phyloP scores from a whole-genome alignment of 2,797 vertebrate species.

The Martes flavigula region DNA sequence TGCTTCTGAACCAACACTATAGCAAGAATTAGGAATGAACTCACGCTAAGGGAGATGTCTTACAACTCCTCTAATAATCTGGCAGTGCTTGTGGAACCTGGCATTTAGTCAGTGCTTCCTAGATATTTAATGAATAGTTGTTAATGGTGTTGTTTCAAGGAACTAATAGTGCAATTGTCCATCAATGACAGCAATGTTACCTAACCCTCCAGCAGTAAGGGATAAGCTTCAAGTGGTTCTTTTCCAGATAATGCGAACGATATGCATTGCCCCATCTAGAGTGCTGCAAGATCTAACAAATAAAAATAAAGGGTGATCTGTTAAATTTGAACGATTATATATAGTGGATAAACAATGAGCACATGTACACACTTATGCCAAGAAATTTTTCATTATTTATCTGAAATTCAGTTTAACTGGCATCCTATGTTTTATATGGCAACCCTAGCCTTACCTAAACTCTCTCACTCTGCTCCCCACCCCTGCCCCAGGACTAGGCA shows the following conservation, averaged over 20 bases:
- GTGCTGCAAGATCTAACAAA: not conserved
- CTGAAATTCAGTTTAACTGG: conserved; percentile 13
- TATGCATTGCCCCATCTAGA: not conserved
- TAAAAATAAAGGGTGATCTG: not conserved
- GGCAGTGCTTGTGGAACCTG: not conserved
- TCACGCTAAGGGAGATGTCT: not conserved
- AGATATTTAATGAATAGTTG: not conserved
- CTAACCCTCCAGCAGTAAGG: not conserved
- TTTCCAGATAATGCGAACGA: not conserved
- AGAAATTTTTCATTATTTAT: not conserved
- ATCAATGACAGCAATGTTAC: not conserved
- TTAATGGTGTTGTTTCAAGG: not conserved
- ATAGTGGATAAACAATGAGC: not conserved
- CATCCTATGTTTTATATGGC: not conserved
- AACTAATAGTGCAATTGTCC: not conserved
- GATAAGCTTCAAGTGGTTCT: not conserved
- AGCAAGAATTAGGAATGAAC: not conserved
- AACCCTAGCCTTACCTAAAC: not conserved
- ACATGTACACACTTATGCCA: not conserved
- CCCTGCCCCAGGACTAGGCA: not conserved
- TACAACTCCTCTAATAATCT: not conserved
- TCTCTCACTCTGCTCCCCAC: not conserved
- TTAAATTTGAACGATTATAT: not conserved
- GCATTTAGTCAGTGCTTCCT: not conserved
- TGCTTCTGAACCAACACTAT: not conserved